Conservation (phyloP, 2,797 vertebrate species). For the Sebastes melanostomus region DNA sequence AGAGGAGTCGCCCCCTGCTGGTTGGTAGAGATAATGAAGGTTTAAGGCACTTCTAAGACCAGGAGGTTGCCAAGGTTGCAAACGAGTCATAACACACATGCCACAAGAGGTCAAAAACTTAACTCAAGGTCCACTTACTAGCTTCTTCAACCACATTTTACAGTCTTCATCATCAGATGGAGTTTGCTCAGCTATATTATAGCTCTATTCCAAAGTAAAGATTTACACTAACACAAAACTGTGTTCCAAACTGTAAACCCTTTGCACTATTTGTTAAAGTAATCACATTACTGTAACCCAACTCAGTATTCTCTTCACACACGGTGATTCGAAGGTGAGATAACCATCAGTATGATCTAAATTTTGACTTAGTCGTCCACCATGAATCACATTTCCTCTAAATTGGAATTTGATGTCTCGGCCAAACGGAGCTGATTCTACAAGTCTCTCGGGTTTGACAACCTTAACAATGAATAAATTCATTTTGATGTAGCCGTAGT, state of each 20-base stretch:
- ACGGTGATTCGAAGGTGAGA: neutral
- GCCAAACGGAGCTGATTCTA: neutral
- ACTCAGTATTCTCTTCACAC: neutral
- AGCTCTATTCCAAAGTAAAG: too few relatives aligned
- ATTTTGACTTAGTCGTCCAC: neutral
- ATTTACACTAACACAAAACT: too few relatives aligned
- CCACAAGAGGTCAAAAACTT: too few relatives aligned
- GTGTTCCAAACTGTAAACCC: neutral
- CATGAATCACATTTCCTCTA: neutral
- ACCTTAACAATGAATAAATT: conserved; percentile 35
- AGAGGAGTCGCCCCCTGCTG: too few relatives aligned
- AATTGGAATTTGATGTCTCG: conserved; percentile 30
- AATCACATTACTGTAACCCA: neutral
- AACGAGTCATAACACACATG: too few relatives aligned
- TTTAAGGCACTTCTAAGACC: too few relatives aligned
- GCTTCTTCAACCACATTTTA: too few relatives aligned
- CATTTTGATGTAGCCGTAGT: conserved; percentile 18
- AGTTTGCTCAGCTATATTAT: too few relatives aligned
- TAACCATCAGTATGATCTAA: neutral
- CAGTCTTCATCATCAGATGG: too few relatives aligned
- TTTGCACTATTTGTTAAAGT: neutral
- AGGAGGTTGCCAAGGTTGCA: too few relatives aligned
- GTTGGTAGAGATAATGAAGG: too few relatives aligned
- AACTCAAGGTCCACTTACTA: too few relatives aligned
- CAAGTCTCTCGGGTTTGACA: conserved; percentile 3